Percentiles rank a stretch among this genome's conserved stretches.
phyloP scores from a whole-genome alignment of 1,140 invertebrate species.

The Drosophila guanche region DNA sequence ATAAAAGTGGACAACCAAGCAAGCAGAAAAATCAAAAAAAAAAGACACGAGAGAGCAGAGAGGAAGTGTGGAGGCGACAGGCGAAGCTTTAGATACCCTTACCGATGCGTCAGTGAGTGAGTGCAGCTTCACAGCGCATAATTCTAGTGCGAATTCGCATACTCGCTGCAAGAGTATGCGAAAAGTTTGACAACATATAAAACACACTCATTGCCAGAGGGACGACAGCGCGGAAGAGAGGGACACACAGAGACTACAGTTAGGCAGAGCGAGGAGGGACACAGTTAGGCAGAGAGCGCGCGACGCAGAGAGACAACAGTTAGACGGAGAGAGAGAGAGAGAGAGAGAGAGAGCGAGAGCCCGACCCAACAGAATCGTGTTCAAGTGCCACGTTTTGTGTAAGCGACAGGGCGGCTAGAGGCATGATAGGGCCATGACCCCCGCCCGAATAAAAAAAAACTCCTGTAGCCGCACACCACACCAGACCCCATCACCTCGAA shows the following conservation, averaged over 20 bases:
- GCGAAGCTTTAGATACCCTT: no score
- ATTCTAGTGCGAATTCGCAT: no score
- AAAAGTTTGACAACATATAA: slow-evolving; percentile 30
- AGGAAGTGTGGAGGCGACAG: no score
- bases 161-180: no score
- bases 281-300: neutral
- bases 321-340: no score
- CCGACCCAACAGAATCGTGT: slow-evolving; percentile 52
- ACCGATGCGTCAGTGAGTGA: no score
- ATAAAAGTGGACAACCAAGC: slow-evolving; percentile 64
- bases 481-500: neutral
- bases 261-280: no score
- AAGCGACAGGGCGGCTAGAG: slow-evolving; percentile 55
- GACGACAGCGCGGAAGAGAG: no score
- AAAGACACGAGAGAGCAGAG: neutral
- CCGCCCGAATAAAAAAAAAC: slow-evolving; percentile 5
- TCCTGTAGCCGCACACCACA: slow-evolving; percentile 1
- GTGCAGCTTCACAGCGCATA: no score
- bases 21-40: slow-evolving; percentile 17
- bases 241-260: neutral
- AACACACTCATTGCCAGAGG: slow-evolving; percentile 8
- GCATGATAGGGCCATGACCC: slow-evolving; percentile 61
- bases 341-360: slow-evolving; percentile 3
- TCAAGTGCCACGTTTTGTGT: slow-evolving; percentile 70
- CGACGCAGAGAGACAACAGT: neutral